phyloP scores from a whole-genome alignment of 2,888 invertebrate species.

The Agrotis puta region DNA sequence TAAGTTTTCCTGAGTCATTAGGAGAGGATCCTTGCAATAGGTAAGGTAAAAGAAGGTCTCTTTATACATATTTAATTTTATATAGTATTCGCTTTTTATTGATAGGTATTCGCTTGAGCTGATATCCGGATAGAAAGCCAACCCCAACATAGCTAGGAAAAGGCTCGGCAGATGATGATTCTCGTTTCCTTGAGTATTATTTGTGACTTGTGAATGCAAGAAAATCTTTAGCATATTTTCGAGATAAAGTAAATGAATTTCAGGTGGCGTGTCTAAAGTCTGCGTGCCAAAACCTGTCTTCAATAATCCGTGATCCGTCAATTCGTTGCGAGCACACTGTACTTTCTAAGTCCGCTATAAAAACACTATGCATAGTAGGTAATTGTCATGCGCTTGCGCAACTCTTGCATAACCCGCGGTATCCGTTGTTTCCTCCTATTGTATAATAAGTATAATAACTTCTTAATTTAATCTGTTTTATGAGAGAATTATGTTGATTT shows the following conservation, averaged over 20 bases:
- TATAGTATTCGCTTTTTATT: no score
- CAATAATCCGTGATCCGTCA: conserved; percentile 39
- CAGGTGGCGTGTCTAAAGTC: conserved; percentile 24
- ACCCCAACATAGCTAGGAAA: no score
- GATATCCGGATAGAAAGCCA: no score
- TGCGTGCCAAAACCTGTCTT: conserved; percentile 38
- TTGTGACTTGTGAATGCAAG: not conserved
- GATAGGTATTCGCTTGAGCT: not conserved
- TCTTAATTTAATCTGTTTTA: conserved; percentile 53
- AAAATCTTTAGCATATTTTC: not conserved
- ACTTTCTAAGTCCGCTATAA: conserved; percentile 61
- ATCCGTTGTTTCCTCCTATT: conserved; percentile 61
- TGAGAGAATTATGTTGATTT: conserved; percentile 49
- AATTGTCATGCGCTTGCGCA: conserved; percentile 58
- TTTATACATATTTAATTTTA: not conserved
- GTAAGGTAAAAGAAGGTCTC: conserved; percentile 19
- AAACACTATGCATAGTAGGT: conserved; percentile 55
- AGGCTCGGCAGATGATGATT: no score
- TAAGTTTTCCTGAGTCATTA: conserved; percentile 27
- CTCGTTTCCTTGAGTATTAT: no score
- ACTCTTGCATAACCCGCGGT: conserved; percentile 46
- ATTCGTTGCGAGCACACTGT: conserved; percentile 51
- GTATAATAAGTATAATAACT: conserved; percentile 52
- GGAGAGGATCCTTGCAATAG: conserved; percentile 15
- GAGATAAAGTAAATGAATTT: not conserved